phyloP scores from a whole-genome alignment of 2,888 invertebrate species.

The Drosophila robusta region DNA sequence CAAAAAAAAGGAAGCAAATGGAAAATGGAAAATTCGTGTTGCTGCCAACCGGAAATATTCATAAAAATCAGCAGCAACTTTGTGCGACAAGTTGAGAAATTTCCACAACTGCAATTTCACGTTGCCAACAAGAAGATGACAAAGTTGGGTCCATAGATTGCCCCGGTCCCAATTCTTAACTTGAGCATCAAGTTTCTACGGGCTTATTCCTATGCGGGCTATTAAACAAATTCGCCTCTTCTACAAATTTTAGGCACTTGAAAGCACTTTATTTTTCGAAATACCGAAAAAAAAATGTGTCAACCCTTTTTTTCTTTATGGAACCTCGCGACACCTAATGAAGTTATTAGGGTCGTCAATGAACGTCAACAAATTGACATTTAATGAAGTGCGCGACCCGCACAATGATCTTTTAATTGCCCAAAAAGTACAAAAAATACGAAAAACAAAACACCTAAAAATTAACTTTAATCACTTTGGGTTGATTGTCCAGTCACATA shows the following conservation, averaged over 20 bases:
- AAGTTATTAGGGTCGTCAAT: conserved; percentile 77
- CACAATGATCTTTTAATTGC: conserved; percentile 78
- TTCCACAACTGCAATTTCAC: conserved; percentile 13
- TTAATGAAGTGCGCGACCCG: conserved; percentile 76
- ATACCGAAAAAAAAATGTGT: conserved; percentile 17
- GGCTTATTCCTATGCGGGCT: conserved; percentile 45
- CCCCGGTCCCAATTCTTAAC: conserved; percentile 26
- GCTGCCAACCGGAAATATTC: conserved; percentile 37
- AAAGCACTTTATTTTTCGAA: not conserved
- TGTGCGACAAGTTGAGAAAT: conserved; percentile 35
- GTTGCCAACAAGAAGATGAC: not conserved
- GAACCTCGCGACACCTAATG: conserved; percentile 56
- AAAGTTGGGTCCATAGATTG: conserved; percentile 20
- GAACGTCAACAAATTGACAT: conserved; percentile 78
- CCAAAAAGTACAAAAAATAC: conserved; percentile 1
- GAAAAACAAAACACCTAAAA: conserved; percentile 49
- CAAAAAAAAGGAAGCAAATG: conserved; percentile 24
- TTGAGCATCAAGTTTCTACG: conserved; percentile 19
- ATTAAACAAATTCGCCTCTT: conserved; percentile 7
- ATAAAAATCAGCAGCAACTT: conserved; percentile 61
- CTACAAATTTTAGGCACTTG: too few relatives aligned
- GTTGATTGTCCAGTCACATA: conserved; percentile 42
- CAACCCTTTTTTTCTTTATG: conserved; percentile 38
- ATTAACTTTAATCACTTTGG: conserved; percentile 67
- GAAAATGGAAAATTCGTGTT: conserved; percentile 44